phyloP scores from a whole-genome alignment of 1,140 invertebrate genomes.

The Drosophila bocqueti region DNA sequence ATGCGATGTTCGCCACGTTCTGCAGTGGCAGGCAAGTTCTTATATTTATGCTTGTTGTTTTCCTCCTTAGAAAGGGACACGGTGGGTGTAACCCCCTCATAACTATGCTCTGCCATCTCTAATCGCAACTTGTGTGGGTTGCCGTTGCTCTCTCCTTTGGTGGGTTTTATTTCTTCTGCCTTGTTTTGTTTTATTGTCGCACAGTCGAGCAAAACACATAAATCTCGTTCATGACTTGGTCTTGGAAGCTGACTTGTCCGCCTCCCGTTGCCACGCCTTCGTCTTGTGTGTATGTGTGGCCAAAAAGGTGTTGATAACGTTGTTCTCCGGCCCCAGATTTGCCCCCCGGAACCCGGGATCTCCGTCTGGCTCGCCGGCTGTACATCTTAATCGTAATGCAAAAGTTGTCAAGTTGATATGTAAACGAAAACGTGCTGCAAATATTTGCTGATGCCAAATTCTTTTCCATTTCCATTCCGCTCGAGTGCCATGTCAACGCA shows the following conservation, averaged over 20 bases:
- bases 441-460: slow-evolving; percentile 80
- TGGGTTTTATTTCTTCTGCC: slow-evolving; percentile 66
- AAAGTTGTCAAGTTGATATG: slow-evolving; percentile 82
- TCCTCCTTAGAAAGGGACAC: slow-evolving; percentile 2
- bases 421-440: slow-evolving; percentile 80
- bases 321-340: slow-evolving; percentile 39
- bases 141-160: background rate
- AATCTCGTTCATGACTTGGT: slow-evolving; percentile 79
- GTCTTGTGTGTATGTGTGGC: slow-evolving; percentile 47
- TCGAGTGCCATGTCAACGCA: slow-evolving; percentile 32
- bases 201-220: slow-evolving; percentile 82
- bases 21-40: slow-evolving; percentile 30
- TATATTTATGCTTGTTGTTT: slow-evolving; percentile 69
- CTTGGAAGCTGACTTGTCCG: slow-evolving; percentile 47
- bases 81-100: slow-evolving; percentile 44
- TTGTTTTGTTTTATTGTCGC: slow-evolving; percentile 82
- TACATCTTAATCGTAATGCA: slow-evolving; percentile 83
- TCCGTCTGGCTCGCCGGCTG: slow-evolving; percentile 42
- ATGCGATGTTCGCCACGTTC: slow-evolving; percentile 60
- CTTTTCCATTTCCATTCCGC: slow-evolving; percentile 44
- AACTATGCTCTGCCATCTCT: slow-evolving; percentile 73
- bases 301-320: slow-evolving; percentile 79
- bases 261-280: slow-evolving; percentile 23
- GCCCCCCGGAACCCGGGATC: background rate
- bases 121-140: slow-evolving; percentile 73